Percentiles rank a stretch among this genome's conserved stretches.
phyloP scores from a whole-genome alignment of 2,888 invertebrate genomes.

The Cetonia aurata region DNA sequence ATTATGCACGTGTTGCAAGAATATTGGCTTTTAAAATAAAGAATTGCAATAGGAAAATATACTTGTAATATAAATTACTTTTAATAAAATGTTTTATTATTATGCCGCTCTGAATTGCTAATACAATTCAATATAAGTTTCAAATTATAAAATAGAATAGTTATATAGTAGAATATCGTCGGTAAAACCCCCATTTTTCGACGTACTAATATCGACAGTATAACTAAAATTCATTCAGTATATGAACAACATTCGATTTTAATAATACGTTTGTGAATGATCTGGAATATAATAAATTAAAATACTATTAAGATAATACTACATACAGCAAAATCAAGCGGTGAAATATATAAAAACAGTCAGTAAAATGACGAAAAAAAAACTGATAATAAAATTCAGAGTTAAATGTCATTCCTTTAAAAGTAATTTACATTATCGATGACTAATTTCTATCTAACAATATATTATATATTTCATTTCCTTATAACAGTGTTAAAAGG shows the following conservation, averaged over 20 bases:
- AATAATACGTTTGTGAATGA: too few relatives aligned
- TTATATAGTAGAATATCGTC: too few relatives aligned
- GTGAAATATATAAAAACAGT: neutral
- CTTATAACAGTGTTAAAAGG: slow-evolving; percentile 61
- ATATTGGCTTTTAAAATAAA: slow-evolving; percentile 40
- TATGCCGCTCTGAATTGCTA: neutral
- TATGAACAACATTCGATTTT: too few relatives aligned
- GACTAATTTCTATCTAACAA: slow-evolving; percentile 55
- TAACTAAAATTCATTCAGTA: too few relatives aligned
- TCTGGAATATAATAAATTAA: neutral
- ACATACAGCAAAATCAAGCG: neutral
- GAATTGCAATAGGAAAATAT: slow-evolving; percentile 59
- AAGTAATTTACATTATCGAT: slow-evolving; percentile 42
- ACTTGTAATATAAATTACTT: slow-evolving; percentile 53
- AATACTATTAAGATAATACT: slow-evolving; percentile 1
- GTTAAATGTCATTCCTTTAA: slow-evolving; percentile 30
- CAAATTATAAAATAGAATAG: neutral
- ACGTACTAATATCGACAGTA: too few relatives aligned
- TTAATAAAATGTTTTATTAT: slow-evolving; percentile 52
- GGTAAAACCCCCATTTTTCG: too few relatives aligned
- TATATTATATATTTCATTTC: slow-evolving; percentile 58
- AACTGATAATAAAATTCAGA: neutral
- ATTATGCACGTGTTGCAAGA: slow-evolving; percentile 33
- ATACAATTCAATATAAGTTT: neutral
- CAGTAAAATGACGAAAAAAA: too few relatives aligned